These are phyloP conservation scores for Atractosteus spatula DNA, from an alignment of 2,113 vertebrate species.

Conservation along the genomic window DNA sequence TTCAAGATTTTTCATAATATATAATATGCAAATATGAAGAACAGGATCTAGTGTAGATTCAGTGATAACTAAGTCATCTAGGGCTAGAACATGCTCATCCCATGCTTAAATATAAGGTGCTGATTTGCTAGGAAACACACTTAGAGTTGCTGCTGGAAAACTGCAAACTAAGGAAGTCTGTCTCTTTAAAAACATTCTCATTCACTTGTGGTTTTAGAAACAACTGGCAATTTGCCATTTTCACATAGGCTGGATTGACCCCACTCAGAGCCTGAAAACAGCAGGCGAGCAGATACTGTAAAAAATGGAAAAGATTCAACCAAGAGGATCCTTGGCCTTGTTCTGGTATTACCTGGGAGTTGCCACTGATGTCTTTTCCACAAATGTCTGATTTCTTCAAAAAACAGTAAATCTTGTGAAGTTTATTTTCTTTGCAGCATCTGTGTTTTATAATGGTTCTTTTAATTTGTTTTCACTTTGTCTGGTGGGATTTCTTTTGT, in stretches of 20 bases:
- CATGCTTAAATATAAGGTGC: too few species aligned
- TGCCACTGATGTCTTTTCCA: constrained; percentile 87
- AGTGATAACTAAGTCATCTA: too few species aligned
- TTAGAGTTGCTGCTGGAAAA: too few species aligned
- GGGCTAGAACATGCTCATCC: too few species aligned
- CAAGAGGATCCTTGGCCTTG: constrained; percentile 30
- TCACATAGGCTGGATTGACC: constrained; percentile 59
- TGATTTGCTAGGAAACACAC: too few species aligned
- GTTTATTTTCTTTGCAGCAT: constrained; percentile 97
- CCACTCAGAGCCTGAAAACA: constrained; percentile 61
- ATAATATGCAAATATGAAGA: too few species aligned
- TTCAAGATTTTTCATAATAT: too few species aligned
- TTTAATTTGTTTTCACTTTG: constrained; percentile 95
- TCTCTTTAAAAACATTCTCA: constrained; percentile 50
- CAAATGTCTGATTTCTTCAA: constrained; percentile 78
- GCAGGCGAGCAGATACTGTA: constrained; percentile 50
- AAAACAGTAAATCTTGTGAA: constrained; percentile 84
- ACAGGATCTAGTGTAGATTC: too few species aligned
- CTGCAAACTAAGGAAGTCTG: constrained; percentile 40
- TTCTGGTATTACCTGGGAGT: constrained; percentile 67
- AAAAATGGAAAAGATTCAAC: constrained; percentile 32
- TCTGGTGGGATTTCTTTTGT: constrained; percentile 86
- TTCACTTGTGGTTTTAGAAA: constrained; percentile 48
- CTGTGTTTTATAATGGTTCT: constrained; percentile 94
- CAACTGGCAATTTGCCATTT: constrained; percentile 58